A percentile compares a stretch with the other conserved stretches of the same genome.
phyloP scores from a whole-genome alignment of 2,888 invertebrate genomes.

The Belgica antarctica region DNA sequence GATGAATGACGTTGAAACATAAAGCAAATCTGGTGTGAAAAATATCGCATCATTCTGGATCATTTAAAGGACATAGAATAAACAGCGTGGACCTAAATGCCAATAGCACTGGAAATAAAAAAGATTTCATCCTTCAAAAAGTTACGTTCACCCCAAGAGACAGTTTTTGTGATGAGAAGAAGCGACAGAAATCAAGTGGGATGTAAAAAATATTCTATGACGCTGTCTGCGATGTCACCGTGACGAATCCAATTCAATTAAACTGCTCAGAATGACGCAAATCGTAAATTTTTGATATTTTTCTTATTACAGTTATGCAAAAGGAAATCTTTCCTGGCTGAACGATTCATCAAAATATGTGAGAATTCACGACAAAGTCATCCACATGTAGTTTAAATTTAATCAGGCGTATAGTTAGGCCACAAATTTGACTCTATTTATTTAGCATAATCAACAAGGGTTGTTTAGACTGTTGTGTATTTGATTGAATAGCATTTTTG shows the following conservation, averaged over 20 bases:
- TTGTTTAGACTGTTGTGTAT: conserved; percentile 21
- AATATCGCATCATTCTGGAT: conserved; percentile 40
- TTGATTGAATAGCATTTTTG: conserved; percentile 8
- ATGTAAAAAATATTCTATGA: background rate
- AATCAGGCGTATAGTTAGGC: conserved; percentile 44
- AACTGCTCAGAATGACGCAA: background rate
- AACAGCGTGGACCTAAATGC: background rate
- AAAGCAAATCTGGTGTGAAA: conserved; percentile 39
- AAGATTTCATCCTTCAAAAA: background rate
- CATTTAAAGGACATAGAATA: conserved; percentile 28
- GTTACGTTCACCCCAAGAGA: background rate
- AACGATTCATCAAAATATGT: background rate
- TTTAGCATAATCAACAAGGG: conserved; percentile 44
- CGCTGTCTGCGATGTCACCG: conserved; percentile 17
- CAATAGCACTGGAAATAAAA: background rate
- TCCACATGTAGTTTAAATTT: conserved; percentile 43
- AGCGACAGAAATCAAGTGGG: background rate
- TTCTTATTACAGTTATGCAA: background rate
- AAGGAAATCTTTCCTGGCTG: background rate
- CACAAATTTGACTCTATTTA: conserved; percentile 44
- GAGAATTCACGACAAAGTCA: background rate
- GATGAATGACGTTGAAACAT: background rate
- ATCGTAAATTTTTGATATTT: background rate
- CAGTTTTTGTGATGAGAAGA: background rate
- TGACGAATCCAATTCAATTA: background rate